Conservation (phyloP, 2,888 invertebrate species). For the Crossocerus cetratus region DNA sequence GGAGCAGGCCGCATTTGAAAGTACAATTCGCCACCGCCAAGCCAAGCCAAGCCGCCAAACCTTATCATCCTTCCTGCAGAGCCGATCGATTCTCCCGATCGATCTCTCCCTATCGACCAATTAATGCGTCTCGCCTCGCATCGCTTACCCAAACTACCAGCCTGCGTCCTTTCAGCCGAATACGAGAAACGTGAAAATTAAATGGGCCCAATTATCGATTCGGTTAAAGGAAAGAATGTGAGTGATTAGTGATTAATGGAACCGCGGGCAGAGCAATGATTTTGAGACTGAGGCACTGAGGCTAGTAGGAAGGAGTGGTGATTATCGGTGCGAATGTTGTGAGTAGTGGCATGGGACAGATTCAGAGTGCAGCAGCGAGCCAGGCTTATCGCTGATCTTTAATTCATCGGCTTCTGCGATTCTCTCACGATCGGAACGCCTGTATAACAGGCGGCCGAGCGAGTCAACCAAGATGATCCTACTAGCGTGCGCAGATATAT, state of each 20-base stretch:
- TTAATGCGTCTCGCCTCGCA: too few species aligned
- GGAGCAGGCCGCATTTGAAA: constrained; percentile 58
- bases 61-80: constrained; percentile 41
- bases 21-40: constrained; percentile 57
- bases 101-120: too few species aligned
- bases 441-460: constrained; percentile 61
- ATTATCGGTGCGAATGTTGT: constrained; percentile 53
- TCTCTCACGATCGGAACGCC: constrained; percentile 66
- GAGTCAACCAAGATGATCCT: constrained; percentile 44
- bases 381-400: constrained; percentile 61
- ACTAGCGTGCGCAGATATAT: constrained; percentile 53
- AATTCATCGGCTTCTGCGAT: constrained; percentile 66
- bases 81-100: not conserved
- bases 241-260: constrained; percentile 12
- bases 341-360: constrained; percentile 54
- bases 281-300: constrained; percentile 11
- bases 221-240: too few species aligned
- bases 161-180: too few species aligned
- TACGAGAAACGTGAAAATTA: too few species aligned
- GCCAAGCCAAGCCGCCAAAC: constrained; percentile 44
- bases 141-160: too few species aligned
- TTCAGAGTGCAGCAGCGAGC: constrained; percentile 54
- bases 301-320: constrained; percentile 41
- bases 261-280: not conserved
- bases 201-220: too few species aligned